phyloP scores from a whole-genome alignment of 2,113 vertebrate genomes.

The Daphoenositta chrysoptera region DNA sequence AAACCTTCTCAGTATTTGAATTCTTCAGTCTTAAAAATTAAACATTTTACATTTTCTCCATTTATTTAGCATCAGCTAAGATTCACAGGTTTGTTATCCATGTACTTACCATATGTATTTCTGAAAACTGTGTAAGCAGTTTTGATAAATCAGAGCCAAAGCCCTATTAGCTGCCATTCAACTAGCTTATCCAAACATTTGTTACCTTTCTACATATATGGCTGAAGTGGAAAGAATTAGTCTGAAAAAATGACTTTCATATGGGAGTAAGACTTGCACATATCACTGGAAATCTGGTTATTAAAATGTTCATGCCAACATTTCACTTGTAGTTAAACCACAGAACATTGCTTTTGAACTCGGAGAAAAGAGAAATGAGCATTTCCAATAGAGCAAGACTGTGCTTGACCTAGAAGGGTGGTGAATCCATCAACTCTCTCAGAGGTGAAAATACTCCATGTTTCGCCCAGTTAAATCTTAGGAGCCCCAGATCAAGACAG shows the following conservation, averaged over 20 bases:
- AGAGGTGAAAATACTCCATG: background rate
- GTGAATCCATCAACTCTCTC: background rate
- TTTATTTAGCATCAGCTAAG: background rate
- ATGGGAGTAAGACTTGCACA: background rate
- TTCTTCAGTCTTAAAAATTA: background rate
- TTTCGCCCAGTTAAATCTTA: background rate
- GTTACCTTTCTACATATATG: background rate
- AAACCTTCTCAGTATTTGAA: background rate
- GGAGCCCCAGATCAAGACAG: background rate
- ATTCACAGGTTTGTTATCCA: background rate
- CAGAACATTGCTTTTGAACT: background rate
- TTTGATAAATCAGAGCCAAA: constrained; percentile 18
- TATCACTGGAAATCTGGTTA: background rate
- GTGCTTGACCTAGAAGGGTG: constrained; percentile 3
- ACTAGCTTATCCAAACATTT: background rate
- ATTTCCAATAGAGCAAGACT: constrained; percentile 44
- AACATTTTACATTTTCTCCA: background rate
- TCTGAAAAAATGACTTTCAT: background rate
- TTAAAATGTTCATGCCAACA: constrained; percentile 21
- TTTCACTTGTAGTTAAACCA: background rate
- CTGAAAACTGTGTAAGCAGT: background rate
- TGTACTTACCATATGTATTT: constrained; percentile 19
- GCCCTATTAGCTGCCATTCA: background rate
- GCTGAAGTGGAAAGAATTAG: constrained; percentile 15
- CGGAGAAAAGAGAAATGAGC: constrained; percentile 26